Percentiles rank a stretch among this genome's conserved stretches.
Evolutionary conservation across 2,797 vertebrate species (phyloP).

Genomic region (Peromyscus aztecus): DNA sequence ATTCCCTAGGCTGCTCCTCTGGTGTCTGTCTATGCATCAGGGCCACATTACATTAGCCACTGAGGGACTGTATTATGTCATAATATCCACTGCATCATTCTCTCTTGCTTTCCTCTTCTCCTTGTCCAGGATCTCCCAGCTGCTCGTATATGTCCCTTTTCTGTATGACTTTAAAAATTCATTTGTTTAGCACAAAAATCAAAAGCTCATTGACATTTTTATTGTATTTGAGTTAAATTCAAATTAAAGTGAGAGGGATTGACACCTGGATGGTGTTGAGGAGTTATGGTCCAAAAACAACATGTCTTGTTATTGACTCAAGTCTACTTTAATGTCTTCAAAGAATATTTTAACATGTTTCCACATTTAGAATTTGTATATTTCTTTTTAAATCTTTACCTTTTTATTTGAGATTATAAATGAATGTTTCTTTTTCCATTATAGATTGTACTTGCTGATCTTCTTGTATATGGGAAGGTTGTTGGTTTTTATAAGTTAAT

Average conservation of each 20-base stretch:
- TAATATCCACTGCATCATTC: neutral
- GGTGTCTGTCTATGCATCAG: neutral
- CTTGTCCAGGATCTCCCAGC: neutral
- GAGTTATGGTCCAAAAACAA: neutral
- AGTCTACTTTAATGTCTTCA: neutral
- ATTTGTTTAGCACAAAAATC: constrained; percentile 41
- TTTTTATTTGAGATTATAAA: constrained; percentile 25
- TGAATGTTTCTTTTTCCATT: neutral
- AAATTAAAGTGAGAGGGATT: constrained; percentile 16
- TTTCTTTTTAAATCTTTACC: constrained; percentile 22
- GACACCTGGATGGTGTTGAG: neutral
- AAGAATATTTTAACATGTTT: neutral
- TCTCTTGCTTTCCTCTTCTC: neutral
- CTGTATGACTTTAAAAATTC: constrained; percentile 33
- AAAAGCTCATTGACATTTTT: constrained; percentile 19
- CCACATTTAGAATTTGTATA: neutral
- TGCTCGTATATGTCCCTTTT: constrained; percentile 17
- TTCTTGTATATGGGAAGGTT: neutral
- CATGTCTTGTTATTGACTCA: neutral
- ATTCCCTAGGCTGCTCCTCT: neutral
- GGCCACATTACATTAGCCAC: neutral
- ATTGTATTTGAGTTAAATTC: constrained; percentile 1
- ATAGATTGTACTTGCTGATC: neutral
- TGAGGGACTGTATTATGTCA: neutral
- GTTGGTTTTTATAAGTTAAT: constrained; percentile 19